Conservation (phyloP, 2,113 vertebrate genomes). For the Globicephala melas region DNA sequence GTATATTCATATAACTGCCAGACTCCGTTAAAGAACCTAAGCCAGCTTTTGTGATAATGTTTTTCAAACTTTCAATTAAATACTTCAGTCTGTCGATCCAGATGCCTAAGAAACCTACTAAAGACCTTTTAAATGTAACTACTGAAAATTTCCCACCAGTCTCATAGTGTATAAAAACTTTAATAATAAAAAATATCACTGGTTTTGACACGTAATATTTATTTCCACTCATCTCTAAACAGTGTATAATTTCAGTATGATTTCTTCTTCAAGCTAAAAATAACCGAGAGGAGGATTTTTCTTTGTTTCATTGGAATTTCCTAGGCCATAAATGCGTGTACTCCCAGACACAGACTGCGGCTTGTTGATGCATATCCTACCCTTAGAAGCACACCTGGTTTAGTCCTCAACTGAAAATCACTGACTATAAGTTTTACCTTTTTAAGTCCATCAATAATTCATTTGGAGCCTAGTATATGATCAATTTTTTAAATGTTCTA, state of each 20-base stretch:
- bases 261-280: not conserved
- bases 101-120: not conserved
- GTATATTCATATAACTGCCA: not conserved
- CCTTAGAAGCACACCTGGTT: not conserved
- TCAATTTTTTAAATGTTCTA: not conserved
- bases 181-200: not conserved
- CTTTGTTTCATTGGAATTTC: not conserved
- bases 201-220: not conserved
- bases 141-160: not conserved
- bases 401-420: not conserved
- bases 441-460: not conserved
- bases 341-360: too few relatives aligned
- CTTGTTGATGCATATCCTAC: too few relatives aligned
- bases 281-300: not conserved
- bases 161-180: not conserved
- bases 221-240: not conserved
- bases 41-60: not conserved
- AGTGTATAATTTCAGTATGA: not conserved
- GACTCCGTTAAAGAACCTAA: not conserved
- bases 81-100: not conserved
- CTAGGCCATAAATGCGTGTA: not conserved
- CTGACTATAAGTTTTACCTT: not conserved
- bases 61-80: not conserved
- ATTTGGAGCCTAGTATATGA: not conserved
- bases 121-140: not conserved